Evolutionary conservation across 64 coral and sea anemone genomes (phyloP).

Genomic region (Exaiptasia diaphana): DNA sequence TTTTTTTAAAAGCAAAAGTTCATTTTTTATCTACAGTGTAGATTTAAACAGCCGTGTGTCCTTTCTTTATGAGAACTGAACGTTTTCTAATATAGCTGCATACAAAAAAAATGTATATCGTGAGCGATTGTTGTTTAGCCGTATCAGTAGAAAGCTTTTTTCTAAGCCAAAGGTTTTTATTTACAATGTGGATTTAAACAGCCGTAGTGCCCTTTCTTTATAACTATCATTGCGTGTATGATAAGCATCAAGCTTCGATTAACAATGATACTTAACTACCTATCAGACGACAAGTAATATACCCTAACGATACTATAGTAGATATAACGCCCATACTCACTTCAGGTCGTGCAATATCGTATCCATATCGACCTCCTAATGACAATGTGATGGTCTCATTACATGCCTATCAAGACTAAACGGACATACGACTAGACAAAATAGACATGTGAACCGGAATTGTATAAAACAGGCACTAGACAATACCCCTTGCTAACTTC

Average conservation of each 20-base stretch:
- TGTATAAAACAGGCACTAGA: too few species aligned
- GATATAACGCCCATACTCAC: not conserved
- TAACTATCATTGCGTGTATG: not conserved
- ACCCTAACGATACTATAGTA: not conserved
- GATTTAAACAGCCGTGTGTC: too few species aligned
- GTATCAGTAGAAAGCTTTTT: not conserved
- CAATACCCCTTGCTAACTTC: too few species aligned
- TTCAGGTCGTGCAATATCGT: not conserved
- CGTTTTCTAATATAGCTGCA: too few species aligned
- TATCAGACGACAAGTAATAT: not conserved
- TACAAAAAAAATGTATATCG: too few species aligned
- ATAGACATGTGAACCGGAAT: too few species aligned
- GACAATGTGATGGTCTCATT: constrained; percentile 1
- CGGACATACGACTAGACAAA: not conserved
- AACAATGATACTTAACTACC: not conserved
- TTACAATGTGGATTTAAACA: not conserved
- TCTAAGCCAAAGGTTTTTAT: not conserved
- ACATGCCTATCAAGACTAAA: not conserved
- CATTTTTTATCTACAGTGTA: too few species aligned
- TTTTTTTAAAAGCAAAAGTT: too few species aligned
- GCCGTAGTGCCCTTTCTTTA: too few species aligned
- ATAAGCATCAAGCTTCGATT: not conserved
- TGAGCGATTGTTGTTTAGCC: too few species aligned
- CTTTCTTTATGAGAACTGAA: too few species aligned
- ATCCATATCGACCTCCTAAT: not conserved